phyloP scores from a whole-genome alignment of 2,888 invertebrate genomes.

The Tuta absoluta region DNA sequence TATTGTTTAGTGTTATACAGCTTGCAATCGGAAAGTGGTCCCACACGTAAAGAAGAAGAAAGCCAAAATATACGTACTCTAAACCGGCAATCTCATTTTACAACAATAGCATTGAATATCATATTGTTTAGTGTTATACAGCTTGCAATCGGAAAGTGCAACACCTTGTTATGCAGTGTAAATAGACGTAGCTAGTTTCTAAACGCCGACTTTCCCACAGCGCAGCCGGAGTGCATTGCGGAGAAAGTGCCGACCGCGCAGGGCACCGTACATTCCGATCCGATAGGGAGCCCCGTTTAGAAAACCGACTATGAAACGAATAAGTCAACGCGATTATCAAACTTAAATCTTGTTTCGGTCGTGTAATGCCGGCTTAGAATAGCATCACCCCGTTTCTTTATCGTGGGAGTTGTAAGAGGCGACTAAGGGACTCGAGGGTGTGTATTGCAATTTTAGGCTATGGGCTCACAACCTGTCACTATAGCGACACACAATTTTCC shows the following conservation, averaged over 20 bases:
- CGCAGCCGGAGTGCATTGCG: slow-evolving; percentile 36
- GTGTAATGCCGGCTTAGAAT: no score
- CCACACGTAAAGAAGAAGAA: no score
- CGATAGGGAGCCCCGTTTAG: slow-evolving; percentile 61
- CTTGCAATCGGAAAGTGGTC: no score
- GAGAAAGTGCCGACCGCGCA: slow-evolving; percentile 73
- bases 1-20: no score
- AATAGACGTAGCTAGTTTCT: slow-evolving; percentile 66
- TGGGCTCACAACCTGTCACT: no score
- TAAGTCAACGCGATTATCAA: slow-evolving; percentile 14
- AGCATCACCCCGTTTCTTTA: no score
- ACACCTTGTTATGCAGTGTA: slow-evolving; percentile 37
- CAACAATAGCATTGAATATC: slow-evolving; percentile 25
- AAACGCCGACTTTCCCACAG: slow-evolving; percentile 74
- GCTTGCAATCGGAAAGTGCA: slow-evolving; percentile 28
- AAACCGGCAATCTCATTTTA: not conserved
- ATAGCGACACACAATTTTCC: no score
- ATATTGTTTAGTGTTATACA: slow-evolving; percentile 9
- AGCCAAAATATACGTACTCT: not conserved
- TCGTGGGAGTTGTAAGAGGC: no score
- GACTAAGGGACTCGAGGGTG: no score
- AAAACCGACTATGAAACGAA: slow-evolving; percentile 43
- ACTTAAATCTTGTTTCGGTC: not conserved
- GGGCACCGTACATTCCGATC: slow-evolving; percentile 67
- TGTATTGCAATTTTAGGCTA: no score